Conservation (phyloP, 2,888 invertebrate species). For the Cyaniris semiargus region DNA sequence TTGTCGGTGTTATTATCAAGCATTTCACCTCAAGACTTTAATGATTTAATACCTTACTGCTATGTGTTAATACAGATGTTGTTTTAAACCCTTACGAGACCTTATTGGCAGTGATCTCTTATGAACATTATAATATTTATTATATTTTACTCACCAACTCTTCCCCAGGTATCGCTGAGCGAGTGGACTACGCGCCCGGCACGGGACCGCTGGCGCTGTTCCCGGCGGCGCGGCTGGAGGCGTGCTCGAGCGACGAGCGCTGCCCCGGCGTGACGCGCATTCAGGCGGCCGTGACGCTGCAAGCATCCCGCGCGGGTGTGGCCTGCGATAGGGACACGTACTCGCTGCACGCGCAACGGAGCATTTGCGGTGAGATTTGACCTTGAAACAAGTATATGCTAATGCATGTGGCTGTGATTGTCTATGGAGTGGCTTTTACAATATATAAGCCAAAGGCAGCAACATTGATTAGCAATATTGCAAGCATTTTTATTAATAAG, state of each 20-base stretch:
- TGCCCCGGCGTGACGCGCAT: conserved; percentile 86
- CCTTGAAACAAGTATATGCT: neutral
- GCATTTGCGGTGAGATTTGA: conserved; percentile 85
- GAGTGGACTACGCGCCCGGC: conserved; percentile 92
- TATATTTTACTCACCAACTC: neutral
- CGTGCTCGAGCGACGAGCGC: conserved; percentile 94
- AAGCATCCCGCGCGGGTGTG: conserved; percentile 94
- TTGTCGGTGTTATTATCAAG: too few species aligned
- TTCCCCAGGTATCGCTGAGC: conserved; percentile 85
- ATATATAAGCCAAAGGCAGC: neutral
- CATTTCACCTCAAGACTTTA: too few species aligned
- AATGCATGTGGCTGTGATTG: too few species aligned
- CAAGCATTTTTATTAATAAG: neutral
- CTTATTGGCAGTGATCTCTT: too few species aligned
- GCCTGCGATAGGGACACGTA: conserved; percentile 97
- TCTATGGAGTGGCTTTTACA: neutral
- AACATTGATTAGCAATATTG: neutral
- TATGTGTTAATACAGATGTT: too few species aligned
- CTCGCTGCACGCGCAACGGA: conserved; percentile 90
- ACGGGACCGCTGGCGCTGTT: conserved; percentile 90
- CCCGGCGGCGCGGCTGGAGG: conserved; percentile 93
- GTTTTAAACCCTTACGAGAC: too few species aligned
- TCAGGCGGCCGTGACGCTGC: conserved; percentile 83
- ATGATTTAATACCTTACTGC: too few species aligned
- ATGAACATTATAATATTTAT: too few species aligned